phyloP scores from a whole-genome alignment of 2,888 invertebrate genomes.

The Pristionchus entomophagus region DNA sequence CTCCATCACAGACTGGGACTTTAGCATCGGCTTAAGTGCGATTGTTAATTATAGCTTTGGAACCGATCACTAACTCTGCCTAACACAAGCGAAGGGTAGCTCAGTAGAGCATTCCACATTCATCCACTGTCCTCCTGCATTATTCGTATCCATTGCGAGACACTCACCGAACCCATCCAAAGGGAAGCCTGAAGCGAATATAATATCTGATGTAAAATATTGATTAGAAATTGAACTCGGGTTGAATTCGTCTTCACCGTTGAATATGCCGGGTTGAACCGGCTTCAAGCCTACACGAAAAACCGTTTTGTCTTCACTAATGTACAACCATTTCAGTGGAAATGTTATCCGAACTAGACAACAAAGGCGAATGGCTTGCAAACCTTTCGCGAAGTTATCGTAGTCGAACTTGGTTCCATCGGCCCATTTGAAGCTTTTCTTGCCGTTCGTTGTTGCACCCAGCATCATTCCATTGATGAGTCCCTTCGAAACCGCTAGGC shows the following conservation, averaged over 20 bases:
- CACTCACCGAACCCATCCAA: neutral
- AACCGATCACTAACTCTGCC: neutral
- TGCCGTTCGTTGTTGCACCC: neutral
- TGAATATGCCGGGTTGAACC: too few species aligned
- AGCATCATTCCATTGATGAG: constrained; percentile 19
- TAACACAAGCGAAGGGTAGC: neutral
- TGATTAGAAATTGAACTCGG: too few species aligned
- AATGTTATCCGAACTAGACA: neutral
- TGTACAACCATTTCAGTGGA: too few species aligned
- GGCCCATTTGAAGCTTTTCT: constrained; percentile 8
- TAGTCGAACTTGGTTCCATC: constrained; percentile 16
- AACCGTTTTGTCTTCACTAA: too few species aligned
- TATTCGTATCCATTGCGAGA: neutral
- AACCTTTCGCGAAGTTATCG: neutral
- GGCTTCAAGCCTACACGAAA: too few species aligned
- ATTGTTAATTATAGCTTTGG: neutral
- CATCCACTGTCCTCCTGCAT: neutral
- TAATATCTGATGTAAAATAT: too few species aligned
- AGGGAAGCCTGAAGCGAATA: neutral
- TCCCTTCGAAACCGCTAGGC: neutral
- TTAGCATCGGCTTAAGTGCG: neutral
- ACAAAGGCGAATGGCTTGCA: neutral
- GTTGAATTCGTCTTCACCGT: too few species aligned
- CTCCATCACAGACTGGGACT: neutral
- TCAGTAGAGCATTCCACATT: neutral